These are phyloP conservation scores for Anarhynchus alexandrinus DNA, from an alignment of 2,113 vertebrate species.

Conservation along the genomic window DNA sequence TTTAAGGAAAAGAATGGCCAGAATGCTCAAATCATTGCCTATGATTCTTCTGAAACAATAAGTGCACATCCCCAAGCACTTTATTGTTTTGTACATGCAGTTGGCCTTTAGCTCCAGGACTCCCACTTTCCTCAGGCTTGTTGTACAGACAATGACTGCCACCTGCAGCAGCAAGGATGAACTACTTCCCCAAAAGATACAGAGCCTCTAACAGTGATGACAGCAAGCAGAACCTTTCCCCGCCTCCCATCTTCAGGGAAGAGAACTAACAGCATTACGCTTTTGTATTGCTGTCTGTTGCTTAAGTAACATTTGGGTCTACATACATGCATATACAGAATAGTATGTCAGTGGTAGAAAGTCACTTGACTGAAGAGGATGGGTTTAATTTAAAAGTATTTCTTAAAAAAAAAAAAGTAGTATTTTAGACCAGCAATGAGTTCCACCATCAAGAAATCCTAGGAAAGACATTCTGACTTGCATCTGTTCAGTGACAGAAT, in stretches of 20 bases:
- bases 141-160: background rate
- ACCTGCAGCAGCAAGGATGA: background rate
- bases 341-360: background rate
- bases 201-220: background rate
- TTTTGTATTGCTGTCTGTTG: background rate
- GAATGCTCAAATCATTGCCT: background rate
- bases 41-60: background rate
- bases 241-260: background rate
- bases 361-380: background rate
- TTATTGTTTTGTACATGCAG: background rate
- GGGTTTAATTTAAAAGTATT: background rate
- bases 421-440: background rate
- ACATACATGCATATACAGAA: rapidly evolving
- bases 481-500: background rate
- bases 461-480: background rate
- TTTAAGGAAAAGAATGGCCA: background rate
- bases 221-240: background rate
- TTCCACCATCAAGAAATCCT: background rate
- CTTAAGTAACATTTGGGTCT: background rate
- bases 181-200: background rate
- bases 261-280: background rate
- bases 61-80: background rate
- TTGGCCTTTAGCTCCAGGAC: background rate
- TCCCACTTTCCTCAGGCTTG: background rate
- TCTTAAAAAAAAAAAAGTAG: background rate